These are phyloP conservation scores for Agrilus biguttatus DNA, from an alignment of 2,888 invertebrate genomes.

Conservation along the genomic window DNA sequence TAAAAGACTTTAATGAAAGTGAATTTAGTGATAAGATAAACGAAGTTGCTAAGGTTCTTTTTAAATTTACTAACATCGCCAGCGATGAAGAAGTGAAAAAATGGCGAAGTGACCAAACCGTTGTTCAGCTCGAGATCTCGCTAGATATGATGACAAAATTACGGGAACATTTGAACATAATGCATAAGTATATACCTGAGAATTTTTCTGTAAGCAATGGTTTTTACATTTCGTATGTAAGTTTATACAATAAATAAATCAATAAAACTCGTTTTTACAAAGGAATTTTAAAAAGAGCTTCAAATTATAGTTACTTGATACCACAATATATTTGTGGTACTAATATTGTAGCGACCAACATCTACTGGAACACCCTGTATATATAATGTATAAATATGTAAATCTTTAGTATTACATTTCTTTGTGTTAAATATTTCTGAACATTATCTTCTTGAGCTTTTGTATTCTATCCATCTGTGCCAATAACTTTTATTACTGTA, in stretches of 20 bases:
- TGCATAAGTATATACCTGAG: slow-evolving; percentile 40
- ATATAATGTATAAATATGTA: too few relatives aligned
- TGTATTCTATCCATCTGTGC: too few relatives aligned
- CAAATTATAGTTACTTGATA: too few relatives aligned
- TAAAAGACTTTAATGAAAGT: slow-evolving; percentile 23
- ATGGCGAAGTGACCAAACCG: slow-evolving; percentile 40
- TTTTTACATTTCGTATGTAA: slow-evolving; percentile 43
- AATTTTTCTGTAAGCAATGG: slow-evolving; percentile 40
- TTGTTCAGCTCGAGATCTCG: slow-evolving; percentile 38
- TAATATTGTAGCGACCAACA: too few relatives aligned
- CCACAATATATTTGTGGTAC: too few relatives aligned
- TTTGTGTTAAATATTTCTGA: too few relatives aligned
- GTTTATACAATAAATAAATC: slow-evolving; percentile 12
- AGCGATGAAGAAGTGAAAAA: slow-evolving; percentile 33
- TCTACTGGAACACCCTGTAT: too few relatives aligned
- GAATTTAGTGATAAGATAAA: slow-evolving; percentile 27
- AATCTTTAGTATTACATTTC: too few relatives aligned
- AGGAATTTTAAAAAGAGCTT: not conserved
- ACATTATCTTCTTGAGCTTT: too few relatives aligned
- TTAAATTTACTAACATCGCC: slow-evolving; percentile 32
- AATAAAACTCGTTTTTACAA: not conserved
- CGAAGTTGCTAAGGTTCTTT: slow-evolving; percentile 42
- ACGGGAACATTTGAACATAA: slow-evolving; percentile 38
- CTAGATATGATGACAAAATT: slow-evolving; percentile 42
- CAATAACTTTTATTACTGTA: too few relatives aligned